Base-by-base conservation (phyloP, 2,797 vertebrate species). In the Pangasius sanitwongsei region DNA sequence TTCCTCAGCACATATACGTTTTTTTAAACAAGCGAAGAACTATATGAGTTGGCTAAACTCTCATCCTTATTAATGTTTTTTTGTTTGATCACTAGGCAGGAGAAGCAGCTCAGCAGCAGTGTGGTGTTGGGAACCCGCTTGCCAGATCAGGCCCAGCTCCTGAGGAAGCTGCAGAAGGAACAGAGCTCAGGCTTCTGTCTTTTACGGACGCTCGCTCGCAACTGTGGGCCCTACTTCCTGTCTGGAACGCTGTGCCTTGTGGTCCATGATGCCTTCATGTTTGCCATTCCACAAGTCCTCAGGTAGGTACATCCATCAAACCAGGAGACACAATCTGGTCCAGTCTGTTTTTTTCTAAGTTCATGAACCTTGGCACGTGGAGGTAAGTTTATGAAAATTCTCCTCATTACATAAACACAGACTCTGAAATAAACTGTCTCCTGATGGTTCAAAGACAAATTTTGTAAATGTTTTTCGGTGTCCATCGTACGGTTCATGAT, bases 181-280 rank as follows among this genome's bases (percentile, higher is more conserved):
- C 93, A 93, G 85, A 96, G 91, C 87, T 95, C 93, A 0, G 96
- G 95, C 0, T 92, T 96, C 87, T 96, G 95, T 0, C 95, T 99
- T 89, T 93, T 99, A 91, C 95, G 96, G 92, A 97, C 93, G 0
- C 92, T 98, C 78, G 96, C 97, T 87, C 96, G 91, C 81, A 96
- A 97, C 91, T 98, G 97, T 41, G 96, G 96, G 25, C 95, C 95
- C 0, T 95, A 96, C 88, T 99, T 98, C 93, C 95, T 99, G 86
- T 95, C 97, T 0, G 96, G 97, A 25, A 98, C 97, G 9, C 88
- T 97, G 91, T 97, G 96, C 89, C 96, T 98, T 80, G 90, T 98
- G 90, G 91, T 96, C 93, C 96, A 97, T 0, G 97, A 99, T 50
- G 91, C 96, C 90, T 98, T 99, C 95, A 96, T 98, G 96, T 99